phyloP scores from a whole-genome alignment of 2,113 vertebrate genomes.

The Potamarius usumacintae region DNA sequence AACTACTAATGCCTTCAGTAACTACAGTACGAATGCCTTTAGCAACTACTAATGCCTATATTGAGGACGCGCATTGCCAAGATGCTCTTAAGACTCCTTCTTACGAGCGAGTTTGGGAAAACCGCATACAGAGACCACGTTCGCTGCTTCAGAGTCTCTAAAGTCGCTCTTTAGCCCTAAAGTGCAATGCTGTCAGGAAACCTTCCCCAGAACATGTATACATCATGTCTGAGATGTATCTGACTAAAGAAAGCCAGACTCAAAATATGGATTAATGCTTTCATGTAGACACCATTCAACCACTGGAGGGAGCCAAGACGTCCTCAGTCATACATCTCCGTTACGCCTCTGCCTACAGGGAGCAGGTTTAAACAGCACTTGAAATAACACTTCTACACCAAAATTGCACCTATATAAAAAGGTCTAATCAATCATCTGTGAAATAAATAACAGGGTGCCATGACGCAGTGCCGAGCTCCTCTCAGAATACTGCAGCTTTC shows the following conservation, averaged over 20 bases:
- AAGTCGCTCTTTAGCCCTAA: too few relatives aligned
- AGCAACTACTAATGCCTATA: too few relatives aligned
- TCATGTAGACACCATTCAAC: constrained; percentile 10
- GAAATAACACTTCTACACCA: background rate
- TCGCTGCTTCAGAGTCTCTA: too few relatives aligned
- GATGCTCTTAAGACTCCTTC: too few relatives aligned
- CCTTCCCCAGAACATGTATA: background rate
- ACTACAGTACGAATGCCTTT: too few relatives aligned
- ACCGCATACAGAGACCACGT: too few relatives aligned
- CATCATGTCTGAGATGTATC: background rate
- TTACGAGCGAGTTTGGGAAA: too few relatives aligned
- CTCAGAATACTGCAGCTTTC: constrained; percentile 14
- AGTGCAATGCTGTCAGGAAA: too few relatives aligned
- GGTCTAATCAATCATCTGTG: constrained; percentile 22
- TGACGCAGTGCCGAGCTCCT: constrained; percentile 20
- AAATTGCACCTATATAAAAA: background rate
- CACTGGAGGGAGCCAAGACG: constrained; percentile 67
- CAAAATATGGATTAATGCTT: background rate
- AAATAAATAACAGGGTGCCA: background rate
- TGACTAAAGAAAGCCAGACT: background rate
- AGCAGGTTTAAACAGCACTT: background rate
- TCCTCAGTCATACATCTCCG: constrained; percentile 32
- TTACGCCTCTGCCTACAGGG: background rate
- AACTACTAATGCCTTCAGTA: too few relatives aligned
- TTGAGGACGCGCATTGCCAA: too few relatives aligned